phyloP scores from a whole-genome alignment of 2,113 vertebrate species.

The Passer domesticus region DNA sequence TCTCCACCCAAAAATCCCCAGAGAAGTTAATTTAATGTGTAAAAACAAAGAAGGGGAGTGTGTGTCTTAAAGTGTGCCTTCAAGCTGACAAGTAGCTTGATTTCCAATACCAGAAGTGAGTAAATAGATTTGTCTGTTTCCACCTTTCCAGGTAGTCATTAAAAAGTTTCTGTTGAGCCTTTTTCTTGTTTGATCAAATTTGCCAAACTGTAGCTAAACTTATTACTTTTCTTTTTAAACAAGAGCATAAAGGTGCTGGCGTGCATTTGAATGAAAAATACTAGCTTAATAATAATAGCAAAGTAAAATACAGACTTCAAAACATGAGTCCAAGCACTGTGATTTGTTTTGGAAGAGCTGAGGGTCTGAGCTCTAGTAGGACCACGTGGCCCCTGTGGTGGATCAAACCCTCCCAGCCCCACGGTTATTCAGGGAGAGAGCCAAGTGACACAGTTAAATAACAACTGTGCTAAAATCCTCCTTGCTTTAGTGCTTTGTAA shows the following conservation, averaged over 20 bases:
- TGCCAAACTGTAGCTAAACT: neutral
- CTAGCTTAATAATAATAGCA: neutral
- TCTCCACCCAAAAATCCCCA: neutral
- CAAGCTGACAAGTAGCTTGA: neutral
- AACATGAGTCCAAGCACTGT: neutral
- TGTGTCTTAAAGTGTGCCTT: neutral
- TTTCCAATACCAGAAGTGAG: neutral
- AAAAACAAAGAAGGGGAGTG: neutral
- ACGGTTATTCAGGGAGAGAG: neutral
- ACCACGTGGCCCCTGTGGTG: neutral
- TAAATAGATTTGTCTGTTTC: neutral
- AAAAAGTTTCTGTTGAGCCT: neutral
- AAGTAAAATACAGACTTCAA: neutral
- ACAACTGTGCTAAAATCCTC: neutral
- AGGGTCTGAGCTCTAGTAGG: neutral
- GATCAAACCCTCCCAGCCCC: neutral
- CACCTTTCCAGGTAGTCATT: neutral
- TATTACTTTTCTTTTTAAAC: neutral
- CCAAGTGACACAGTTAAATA: neutral
- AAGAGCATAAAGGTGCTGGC: accelerated
- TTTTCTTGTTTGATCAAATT: neutral
- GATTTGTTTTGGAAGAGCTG: conserved; percentile 10
- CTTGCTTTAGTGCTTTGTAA: neutral
- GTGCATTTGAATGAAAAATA: neutral
- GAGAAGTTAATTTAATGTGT: neutral